phyloP scores from a whole-genome alignment of 2,888 invertebrate genomes.

The Odontothrips loti region DNA sequence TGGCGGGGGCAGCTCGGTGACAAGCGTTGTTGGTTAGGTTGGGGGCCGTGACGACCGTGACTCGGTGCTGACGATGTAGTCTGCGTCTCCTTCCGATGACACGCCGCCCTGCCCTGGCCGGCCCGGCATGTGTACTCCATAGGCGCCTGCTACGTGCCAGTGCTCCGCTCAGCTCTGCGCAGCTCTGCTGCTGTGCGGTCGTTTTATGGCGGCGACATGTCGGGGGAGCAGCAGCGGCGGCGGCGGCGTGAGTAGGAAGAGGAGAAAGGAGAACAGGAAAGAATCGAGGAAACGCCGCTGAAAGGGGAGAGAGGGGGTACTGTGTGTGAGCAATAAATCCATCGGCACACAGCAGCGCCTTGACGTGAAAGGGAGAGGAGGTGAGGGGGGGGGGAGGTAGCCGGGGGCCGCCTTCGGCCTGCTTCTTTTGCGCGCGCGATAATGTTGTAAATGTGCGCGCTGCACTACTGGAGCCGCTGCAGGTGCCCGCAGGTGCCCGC shows the following conservation, averaged over 20 bases:
- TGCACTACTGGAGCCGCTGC: not conserved
- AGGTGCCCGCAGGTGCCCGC: not conserved
- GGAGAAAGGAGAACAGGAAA: not conserved
- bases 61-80: no score
- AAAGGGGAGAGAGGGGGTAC: not conserved
- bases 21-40: no score
- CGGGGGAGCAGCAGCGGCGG: not conserved
- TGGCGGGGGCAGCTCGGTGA: no score
- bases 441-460: not conserved
- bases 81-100: no score
- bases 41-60: no score
- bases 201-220: not conserved
- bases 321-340: not conserved
- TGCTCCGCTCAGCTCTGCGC: no score
- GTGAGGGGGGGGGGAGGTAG: not conserved
- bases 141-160: no score
- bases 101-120: no score
- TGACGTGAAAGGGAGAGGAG: constrained; percentile 5
- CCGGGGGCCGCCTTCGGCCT: not conserved
- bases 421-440: not conserved
- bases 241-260: not conserved
- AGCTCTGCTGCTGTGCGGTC: not conserved
- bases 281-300: not conserved
- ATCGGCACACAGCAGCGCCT: not conserved
- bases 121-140: no score